Conservation (phyloP, 2,113 vertebrate species). For the Hydropotes inermis region DNA sequence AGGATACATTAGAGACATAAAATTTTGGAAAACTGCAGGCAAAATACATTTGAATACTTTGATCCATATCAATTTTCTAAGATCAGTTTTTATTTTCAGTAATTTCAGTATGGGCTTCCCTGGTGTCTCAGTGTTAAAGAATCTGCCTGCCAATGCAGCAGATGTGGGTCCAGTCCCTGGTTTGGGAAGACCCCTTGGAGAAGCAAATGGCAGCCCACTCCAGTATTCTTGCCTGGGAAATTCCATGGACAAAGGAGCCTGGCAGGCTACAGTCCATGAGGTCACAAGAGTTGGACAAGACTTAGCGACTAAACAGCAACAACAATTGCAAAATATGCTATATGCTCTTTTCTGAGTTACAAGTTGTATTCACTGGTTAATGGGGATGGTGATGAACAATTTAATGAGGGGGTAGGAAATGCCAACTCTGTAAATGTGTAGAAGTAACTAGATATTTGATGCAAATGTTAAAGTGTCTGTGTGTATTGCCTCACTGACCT, state of each 20-base stretch:
- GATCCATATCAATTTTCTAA: not conserved
- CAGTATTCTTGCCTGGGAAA: not conserved
- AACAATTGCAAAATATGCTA: not conserved
- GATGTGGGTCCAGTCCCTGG: not conserved
- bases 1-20: not conserved
- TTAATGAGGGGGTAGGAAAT: not conserved
- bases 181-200: not conserved
- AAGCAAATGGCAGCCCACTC: not conserved
- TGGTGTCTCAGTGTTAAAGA: not conserved
- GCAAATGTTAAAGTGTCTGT: not conserved
- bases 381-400: not conserved
- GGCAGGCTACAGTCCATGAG: not conserved
- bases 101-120: not conserved
- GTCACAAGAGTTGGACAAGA: not conserved
- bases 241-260: not conserved
- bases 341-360: not conserved
- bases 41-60: slow-evolving; percentile 4
- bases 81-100: slow-evolving; percentile 21
- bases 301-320: not conserved
- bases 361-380: not conserved
- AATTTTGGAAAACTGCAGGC: slow-evolving; percentile 19
- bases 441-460: not conserved
- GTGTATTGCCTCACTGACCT: not conserved
- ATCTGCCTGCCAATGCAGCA: not conserved
- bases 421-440: not conserved